Conservation (phyloP, 2,888 invertebrate species). For the Ophioninae sp. region DNA sequence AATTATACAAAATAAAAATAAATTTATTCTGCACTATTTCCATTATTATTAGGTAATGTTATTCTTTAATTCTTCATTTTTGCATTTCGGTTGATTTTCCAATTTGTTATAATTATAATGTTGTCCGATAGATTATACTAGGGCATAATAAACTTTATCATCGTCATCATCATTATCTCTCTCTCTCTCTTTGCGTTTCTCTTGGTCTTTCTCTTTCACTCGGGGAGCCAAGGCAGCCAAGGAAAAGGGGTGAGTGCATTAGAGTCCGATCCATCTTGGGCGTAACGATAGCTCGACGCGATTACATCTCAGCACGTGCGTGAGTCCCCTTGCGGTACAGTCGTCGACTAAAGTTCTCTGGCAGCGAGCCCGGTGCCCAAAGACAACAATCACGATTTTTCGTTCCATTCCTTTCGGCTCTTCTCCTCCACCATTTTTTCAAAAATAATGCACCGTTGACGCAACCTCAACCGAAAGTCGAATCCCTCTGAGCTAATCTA, state of each 20-base stretch:
- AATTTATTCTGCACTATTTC: too few species aligned
- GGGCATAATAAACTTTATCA: too few species aligned
- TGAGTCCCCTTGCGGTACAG: constrained; percentile 50
- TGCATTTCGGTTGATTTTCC: too few species aligned
- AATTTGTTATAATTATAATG: too few species aligned
- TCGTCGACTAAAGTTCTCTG: constrained; percentile 51
- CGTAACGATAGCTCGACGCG: constrained; percentile 64
- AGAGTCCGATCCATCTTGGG: constrained; percentile 64
- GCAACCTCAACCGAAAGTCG: background rate
- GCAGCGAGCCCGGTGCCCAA: constrained; percentile 33
- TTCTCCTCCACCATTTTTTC: background rate
- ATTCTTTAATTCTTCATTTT: background rate
- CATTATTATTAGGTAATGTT: background rate
- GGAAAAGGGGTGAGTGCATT: constrained; percentile 56
- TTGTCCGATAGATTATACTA: too few species aligned
- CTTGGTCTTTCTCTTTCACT: background rate
- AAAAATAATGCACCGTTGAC: background rate
- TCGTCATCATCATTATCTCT: background rate
- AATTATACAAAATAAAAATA: too few species aligned
- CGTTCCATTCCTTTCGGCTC: constrained; percentile 11
- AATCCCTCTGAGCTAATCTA: too few species aligned
- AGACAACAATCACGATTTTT: constrained; percentile 9
- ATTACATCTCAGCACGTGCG: constrained; percentile 67
- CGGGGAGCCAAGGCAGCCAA: constrained; percentile 14
- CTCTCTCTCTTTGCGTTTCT: background rate